Evolutionary conservation across 2,888 invertebrate species (phyloP).

Genomic region (Drosophila basisetae): DNA sequence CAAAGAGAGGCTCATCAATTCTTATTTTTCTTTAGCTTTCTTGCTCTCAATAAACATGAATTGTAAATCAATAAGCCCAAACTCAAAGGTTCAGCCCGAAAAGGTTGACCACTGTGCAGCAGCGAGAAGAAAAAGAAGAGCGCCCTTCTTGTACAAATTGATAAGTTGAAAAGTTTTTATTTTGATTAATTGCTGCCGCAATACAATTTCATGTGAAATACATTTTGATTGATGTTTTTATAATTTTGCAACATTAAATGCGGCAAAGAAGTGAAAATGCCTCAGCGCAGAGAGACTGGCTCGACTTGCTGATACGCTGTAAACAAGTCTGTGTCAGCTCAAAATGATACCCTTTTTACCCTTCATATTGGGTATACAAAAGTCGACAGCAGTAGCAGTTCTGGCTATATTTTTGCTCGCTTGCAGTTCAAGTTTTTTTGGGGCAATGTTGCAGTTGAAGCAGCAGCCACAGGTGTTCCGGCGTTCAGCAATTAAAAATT

Average conservation of each 20-base stretch:
- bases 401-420: neutral
- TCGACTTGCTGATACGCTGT: neutral
- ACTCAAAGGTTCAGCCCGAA: conserved; percentile 52
- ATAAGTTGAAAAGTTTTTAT: conserved; percentile 59
- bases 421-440: conserved; percentile 4
- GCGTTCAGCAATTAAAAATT: conserved; percentile 67
- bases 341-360: neutral
- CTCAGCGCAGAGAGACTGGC: neutral
- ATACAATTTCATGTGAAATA: conserved; percentile 57
- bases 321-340: neutral
- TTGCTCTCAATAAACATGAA: conserved; percentile 71
- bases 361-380: neutral
- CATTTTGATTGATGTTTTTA: conserved; percentile 78
- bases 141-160: conserved; percentile 57
- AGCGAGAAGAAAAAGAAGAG: neutral
- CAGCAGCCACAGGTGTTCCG: conserved; percentile 50
- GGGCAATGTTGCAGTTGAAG: neutral
- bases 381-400: conserved; percentile 2
- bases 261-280: neutral
- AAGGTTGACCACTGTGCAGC: conserved; percentile 27
- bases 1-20: conserved; percentile 69
- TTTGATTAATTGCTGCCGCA: conserved; percentile 71
- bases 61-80: conserved; percentile 77
- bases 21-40: conserved; percentile 44
- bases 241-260: conserved; percentile 54